These are phyloP conservation scores for Matsumurasca onukii DNA, from an alignment of 1,140 invertebrate genomes.

Conservation along the genomic window DNA sequence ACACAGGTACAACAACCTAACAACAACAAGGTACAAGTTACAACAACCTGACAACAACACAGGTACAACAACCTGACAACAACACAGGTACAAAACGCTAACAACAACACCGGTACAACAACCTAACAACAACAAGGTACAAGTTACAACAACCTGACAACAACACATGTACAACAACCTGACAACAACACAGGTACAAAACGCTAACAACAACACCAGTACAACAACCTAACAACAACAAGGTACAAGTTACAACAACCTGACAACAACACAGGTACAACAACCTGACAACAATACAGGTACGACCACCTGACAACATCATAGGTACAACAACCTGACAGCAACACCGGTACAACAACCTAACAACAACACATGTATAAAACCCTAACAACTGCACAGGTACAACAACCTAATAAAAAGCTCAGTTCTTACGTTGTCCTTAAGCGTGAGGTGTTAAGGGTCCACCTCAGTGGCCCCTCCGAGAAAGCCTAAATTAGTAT, in stretches of 20 bases:
- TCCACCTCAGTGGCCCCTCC: too few relatives aligned
- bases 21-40: too few relatives aligned
- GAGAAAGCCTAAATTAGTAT: too few relatives aligned
- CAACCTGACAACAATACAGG: not conserved
- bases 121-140: too few relatives aligned
- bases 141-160: not conserved
- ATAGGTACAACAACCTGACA: not conserved
- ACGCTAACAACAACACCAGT: not conserved
- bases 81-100: conserved; percentile 16
- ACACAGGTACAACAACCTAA: not conserved
- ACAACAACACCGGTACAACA: not conserved
- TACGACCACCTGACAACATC: conserved; percentile 11
- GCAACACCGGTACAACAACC: too few relatives aligned
- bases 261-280: conserved; percentile 1
- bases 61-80: not conserved
- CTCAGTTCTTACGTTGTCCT: too few relatives aligned
- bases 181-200: conserved; percentile 7
- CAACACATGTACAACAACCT: not conserved
- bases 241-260: not conserved
- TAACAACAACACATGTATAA: not conserved
- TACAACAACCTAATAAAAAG: not conserved
- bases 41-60: not conserved
- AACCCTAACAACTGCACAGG: not conserved
- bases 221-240: not conserved
- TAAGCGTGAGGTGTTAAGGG: too few relatives aligned